A percentile compares a stretch with the other conserved stretches of the same genome.
These are phyloP conservation scores for Yasuhikotakia modesta DNA, from an alignment of 2,797 vertebrate genomes.

Conservation along the genomic window DNA sequence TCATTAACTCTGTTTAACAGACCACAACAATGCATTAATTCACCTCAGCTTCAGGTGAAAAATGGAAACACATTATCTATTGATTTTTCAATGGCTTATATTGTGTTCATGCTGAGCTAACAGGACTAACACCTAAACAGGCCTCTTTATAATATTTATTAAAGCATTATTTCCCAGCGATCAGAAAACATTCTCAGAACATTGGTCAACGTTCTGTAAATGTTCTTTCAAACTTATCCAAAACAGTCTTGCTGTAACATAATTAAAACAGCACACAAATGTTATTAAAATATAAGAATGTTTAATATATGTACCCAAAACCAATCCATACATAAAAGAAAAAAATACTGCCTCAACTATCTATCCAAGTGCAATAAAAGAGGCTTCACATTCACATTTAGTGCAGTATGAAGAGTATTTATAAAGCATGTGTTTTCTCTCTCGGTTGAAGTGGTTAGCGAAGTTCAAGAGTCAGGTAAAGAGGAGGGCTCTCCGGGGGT, in stretches of 20 bases:
- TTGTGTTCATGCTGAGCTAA: too few relatives aligned
- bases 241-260: too few relatives aligned
- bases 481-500: conserved; percentile 39
- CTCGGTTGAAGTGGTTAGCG: conserved; percentile 19
- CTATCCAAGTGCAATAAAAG: neutral
- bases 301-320: too few relatives aligned
- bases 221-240: too few relatives aligned
- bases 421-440: conserved; percentile 14
- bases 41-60: neutral
- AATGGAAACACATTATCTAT: neutral
- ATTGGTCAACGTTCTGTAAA: too few relatives aligned
- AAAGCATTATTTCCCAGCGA: too few relatives aligned
- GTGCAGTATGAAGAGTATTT: conserved; percentile 19
- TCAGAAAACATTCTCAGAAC: too few relatives aligned
- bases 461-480: conserved; percentile 54
- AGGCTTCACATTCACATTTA: conserved; percentile 26
- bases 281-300: too few relatives aligned
- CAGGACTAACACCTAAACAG: too few relatives aligned
- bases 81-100: neutral
- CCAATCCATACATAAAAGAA: too few relatives aligned
- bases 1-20: neutral
- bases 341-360: neutral
- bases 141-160: too few relatives aligned
- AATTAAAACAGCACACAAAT: too few relatives aligned
- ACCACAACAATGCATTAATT: neutral